Percentiles rank a stretch among this genome's conserved stretches.
These are phyloP conservation scores for Elaphurus davidianus DNA, from an alignment of 2,113 vertebrate genomes.

Conservation along the genomic window DNA sequence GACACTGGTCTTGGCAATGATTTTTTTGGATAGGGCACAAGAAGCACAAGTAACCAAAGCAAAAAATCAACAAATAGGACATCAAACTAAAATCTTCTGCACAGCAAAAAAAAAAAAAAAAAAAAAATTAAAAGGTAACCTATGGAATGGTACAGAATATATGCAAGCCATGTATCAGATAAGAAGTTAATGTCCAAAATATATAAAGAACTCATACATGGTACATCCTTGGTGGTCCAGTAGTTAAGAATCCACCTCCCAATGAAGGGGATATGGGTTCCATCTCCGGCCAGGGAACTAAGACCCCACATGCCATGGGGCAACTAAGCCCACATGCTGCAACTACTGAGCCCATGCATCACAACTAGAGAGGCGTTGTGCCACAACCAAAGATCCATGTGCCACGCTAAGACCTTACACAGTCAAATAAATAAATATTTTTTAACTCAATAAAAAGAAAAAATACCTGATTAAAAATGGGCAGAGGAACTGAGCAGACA, in stretches of 20 bases:
- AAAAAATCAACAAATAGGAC: background rate
- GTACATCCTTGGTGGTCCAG: background rate
- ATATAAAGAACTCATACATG: background rate
- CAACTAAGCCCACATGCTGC: background rate
- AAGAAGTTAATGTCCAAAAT: background rate
- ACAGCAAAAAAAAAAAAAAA: background rate
- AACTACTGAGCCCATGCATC: background rate
- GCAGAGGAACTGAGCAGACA: background rate
- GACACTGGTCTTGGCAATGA: background rate
- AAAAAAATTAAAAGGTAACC: too few relatives aligned
- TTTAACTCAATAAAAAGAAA: background rate
- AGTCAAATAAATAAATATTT: background rate
- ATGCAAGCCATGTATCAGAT: background rate
- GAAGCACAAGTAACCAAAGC: background rate
- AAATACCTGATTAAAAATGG: background rate
- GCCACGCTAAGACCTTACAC: background rate
- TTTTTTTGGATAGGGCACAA: background rate
- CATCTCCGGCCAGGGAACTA: background rate
- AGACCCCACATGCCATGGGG: background rate
- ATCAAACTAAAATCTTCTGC: background rate
- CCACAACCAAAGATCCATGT: background rate
- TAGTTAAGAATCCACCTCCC: background rate
- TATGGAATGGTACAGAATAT: background rate
- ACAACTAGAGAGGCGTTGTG: rapidly evolving
- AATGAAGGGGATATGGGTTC: background rate